Conservation (phyloP, 2,888 invertebrate genomes). For the Hedya salicella region DNA sequence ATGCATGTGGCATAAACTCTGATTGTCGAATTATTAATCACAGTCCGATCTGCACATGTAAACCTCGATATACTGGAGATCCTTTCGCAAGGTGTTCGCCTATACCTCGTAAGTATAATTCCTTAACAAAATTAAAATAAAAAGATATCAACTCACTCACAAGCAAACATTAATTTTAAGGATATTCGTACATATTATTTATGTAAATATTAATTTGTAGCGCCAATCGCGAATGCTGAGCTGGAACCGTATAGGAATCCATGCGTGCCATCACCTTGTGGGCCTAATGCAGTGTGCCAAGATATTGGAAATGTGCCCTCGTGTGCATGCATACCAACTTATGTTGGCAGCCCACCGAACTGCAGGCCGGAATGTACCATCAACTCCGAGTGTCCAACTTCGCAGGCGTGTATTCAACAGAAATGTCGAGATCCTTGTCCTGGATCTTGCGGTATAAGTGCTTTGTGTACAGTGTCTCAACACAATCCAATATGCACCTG, state of each 20-base stretch:
- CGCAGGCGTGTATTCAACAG: conserved; percentile 88
- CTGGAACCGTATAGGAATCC: conserved; percentile 81
- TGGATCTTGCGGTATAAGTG: conserved; percentile 87
- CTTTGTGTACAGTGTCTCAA: conserved; percentile 87
- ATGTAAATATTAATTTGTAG: conserved; percentile 56
- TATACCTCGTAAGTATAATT: conserved; percentile 76
- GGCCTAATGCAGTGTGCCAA: conserved; percentile 88
- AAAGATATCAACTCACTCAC: no score
- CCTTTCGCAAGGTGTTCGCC: conserved; percentile 86
- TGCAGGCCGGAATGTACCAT: conserved; percentile 90
- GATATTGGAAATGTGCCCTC: conserved; percentile 85
- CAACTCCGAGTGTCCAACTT: conserved; percentile 88
- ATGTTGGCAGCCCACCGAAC: conserved; percentile 86
- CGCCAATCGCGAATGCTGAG: conserved; percentile 75
- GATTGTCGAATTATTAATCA: conserved; percentile 91
- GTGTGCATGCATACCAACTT: conserved; percentile 86
- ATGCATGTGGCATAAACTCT: conserved; percentile 88
- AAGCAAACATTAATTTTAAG: no score
- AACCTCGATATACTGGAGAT: conserved; percentile 87
- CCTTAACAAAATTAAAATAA: neutral
- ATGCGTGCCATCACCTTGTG: conserved; percentile 88
- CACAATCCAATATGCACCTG: conserved; percentile 91
- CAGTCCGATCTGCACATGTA: conserved; percentile 91
- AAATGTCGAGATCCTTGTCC: conserved; percentile 90
- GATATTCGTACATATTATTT: no score